Conservation (phyloP, 2,113 vertebrate genomes). For the Pandion haliaetus region DNA sequence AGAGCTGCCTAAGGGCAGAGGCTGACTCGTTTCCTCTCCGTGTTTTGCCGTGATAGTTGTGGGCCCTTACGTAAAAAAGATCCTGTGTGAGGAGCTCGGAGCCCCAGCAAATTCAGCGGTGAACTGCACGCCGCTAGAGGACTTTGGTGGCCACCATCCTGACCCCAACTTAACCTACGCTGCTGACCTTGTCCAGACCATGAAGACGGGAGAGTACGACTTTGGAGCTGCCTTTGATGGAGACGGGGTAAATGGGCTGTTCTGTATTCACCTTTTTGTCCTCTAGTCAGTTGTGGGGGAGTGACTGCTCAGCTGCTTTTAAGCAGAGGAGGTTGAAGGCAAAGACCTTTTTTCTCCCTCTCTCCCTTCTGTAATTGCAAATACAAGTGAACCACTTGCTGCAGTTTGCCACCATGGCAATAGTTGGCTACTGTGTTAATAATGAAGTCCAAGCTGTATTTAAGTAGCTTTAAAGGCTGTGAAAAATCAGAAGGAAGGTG, state of each 20-base stretch:
- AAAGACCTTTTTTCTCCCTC: background rate
- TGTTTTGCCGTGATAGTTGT: constrained; percentile 75
- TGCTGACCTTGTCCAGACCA: constrained; percentile 91
- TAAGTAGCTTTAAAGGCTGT: background rate
- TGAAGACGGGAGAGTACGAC: constrained; percentile 95
- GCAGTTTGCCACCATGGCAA: background rate
- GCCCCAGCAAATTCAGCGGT: constrained; percentile 91
- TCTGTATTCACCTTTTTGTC: background rate
- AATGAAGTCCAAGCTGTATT: background rate
- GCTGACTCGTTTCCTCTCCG: background rate
- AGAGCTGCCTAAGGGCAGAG: background rate
- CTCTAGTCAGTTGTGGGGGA: background rate
- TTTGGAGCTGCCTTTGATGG: constrained; percentile 98
- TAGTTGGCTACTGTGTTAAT: background rate
- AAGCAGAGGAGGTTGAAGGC: background rate
- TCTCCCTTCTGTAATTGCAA: background rate
- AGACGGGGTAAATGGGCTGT: constrained; percentile 85
- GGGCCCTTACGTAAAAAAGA: constrained; percentile 95
- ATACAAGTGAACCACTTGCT: background rate
- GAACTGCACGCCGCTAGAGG: constrained; percentile 90
- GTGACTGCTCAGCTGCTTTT: background rate
- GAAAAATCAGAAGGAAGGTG: background rate
- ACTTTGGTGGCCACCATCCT: constrained; percentile 97
- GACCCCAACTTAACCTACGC: constrained; percentile 98
- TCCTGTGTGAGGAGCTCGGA: constrained; percentile 94